Conservation (phyloP, 2,113 vertebrate species). For the Spermophilus dauricus region DNA sequence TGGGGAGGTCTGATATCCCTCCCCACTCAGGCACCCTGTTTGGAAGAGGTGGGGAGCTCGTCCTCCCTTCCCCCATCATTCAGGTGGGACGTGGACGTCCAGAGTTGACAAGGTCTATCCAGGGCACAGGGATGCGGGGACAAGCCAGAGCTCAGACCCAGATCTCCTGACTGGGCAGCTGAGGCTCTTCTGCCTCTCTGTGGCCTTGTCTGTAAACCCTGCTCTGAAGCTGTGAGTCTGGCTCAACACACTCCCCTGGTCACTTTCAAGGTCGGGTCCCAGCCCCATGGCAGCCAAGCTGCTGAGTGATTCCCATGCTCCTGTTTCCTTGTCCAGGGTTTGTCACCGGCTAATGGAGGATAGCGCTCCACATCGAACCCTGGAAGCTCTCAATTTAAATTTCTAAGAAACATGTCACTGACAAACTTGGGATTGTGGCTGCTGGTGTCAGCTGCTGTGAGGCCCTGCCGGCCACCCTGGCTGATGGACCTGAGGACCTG, state of each 20-base stretch:
- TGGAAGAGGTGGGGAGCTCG: neutral
- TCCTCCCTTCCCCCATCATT: neutral
- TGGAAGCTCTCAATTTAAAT: neutral
- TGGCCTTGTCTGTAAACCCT: neutral
- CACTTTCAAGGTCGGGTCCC: neutral
- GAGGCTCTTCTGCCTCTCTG: neutral
- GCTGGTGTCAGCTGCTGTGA: neutral
- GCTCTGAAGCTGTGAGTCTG: neutral
- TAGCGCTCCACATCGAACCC: neutral
- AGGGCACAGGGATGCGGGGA: neutral
- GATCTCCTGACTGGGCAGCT: neutral
- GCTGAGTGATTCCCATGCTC: neutral
- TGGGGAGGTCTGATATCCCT: neutral
- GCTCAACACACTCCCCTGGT: neutral
- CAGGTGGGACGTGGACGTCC: neutral
- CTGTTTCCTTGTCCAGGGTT: neutral
- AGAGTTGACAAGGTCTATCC: neutral
- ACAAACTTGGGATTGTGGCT: neutral
- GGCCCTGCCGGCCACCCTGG: neutral
- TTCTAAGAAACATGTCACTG: neutral
- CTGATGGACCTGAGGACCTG: too few relatives aligned
- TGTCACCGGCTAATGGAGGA: neutral
- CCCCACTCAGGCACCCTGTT: neutral
- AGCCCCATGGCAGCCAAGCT: neutral
- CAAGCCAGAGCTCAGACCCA: neutral